phyloP scores from a whole-genome alignment of 2,888 invertebrate species.

The Drosophila suboccidentalis region DNA sequence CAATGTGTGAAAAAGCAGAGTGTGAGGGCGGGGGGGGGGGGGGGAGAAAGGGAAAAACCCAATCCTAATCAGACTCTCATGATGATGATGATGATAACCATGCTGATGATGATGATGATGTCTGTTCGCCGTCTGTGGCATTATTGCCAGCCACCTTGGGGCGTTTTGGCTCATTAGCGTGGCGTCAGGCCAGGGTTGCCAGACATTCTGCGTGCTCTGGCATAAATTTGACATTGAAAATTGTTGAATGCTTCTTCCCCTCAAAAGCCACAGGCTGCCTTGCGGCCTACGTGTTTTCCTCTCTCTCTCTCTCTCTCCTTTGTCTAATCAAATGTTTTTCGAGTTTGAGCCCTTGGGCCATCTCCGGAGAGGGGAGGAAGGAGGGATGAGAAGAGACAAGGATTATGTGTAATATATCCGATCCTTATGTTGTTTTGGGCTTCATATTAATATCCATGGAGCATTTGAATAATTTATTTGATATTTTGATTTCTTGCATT shows the following conservation, averaged over 20 bases:
- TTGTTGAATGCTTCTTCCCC: slow-evolving; percentile 46
- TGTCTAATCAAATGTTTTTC: slow-evolving; percentile 51
- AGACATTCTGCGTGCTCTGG: slow-evolving; percentile 74
- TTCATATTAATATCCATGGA: slow-evolving; percentile 60
- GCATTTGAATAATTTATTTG: slow-evolving; percentile 82
- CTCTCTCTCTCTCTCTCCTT: slow-evolving; percentile 7
- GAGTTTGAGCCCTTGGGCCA: slow-evolving; percentile 28
- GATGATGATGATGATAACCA: slow-evolving; percentile 21
- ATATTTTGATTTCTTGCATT: slow-evolving; percentile 79
- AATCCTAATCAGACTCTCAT: slow-evolving; percentile 3
- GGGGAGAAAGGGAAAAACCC: slow-evolving; percentile 1
- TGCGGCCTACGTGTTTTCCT: slow-evolving; percentile 21
- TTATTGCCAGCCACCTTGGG: slow-evolving; percentile 76
- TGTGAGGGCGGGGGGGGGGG: too few species aligned
- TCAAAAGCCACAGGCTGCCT: slow-evolving; percentile 25
- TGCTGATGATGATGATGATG: slow-evolving; percentile 15
- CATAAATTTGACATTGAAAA: slow-evolving; percentile 83
- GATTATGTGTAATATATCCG: slow-evolving; percentile 33
- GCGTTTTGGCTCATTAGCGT: slow-evolving; percentile 83
- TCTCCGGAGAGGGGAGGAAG: neutral
- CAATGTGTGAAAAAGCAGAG: slow-evolving; percentile 68
- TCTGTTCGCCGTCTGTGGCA: slow-evolving; percentile 62
- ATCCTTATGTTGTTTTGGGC: slow-evolving; percentile 45
- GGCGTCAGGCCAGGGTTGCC: slow-evolving; percentile 54
- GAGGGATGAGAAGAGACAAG: neutral